A percentile compares a stretch with the other conserved stretches of the same genome.
These are phyloP conservation scores for Cyrtorhinus lividipennis DNA, from an alignment of 1,140 invertebrate genomes.

Conservation along the genomic window DNA sequence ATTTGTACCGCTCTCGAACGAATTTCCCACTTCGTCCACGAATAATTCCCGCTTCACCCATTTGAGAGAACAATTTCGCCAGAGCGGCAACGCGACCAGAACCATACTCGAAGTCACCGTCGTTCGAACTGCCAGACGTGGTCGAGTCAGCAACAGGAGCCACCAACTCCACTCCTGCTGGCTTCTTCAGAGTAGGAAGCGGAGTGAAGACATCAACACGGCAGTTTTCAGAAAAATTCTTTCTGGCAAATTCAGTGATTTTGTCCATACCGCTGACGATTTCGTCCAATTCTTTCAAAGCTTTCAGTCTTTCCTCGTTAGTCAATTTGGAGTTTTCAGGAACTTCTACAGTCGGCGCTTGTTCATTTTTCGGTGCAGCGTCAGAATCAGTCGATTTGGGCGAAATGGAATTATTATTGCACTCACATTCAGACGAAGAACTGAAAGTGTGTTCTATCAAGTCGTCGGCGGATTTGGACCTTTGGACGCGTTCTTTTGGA, in stretches of 20 bases:
- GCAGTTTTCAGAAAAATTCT: slow-evolving; percentile 1
- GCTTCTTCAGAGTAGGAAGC: not conserved
- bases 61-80: slow-evolving; percentile 40
- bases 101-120: slow-evolving; percentile 30
- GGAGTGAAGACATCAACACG: not conserved
- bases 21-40: slow-evolving; percentile 22
- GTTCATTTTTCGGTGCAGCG: not conserved
- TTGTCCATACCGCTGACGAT: slow-evolving; percentile 23
- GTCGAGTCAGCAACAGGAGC: not conserved
- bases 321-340: slow-evolving; percentile 26
- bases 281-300: slow-evolving; percentile 38
- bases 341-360: not conserved
- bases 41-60: slow-evolving; percentile 33
- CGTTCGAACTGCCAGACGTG: not conserved
- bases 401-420: slow-evolving; percentile 11
- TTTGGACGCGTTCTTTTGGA: not conserved
- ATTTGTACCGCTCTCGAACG: slow-evolving; percentile 15
- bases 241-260: slow-evolving; percentile 12
- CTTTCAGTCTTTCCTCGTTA: slow-evolving; percentile 34
- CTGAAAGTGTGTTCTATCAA: slow-evolving; percentile 14
- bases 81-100: slow-evolving; percentile 43
- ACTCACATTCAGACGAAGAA: slow-evolving; percentile 23
- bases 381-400: slow-evolving; percentile 18
- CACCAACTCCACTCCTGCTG: not conserved
- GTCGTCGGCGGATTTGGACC: slow-evolving; percentile 15